Percentiles rank a stretch among this genome's conserved stretches.
Evolutionary conservation across 2,113 vertebrate species (phyloP).

Genomic region (Gobio gobio): DNA sequence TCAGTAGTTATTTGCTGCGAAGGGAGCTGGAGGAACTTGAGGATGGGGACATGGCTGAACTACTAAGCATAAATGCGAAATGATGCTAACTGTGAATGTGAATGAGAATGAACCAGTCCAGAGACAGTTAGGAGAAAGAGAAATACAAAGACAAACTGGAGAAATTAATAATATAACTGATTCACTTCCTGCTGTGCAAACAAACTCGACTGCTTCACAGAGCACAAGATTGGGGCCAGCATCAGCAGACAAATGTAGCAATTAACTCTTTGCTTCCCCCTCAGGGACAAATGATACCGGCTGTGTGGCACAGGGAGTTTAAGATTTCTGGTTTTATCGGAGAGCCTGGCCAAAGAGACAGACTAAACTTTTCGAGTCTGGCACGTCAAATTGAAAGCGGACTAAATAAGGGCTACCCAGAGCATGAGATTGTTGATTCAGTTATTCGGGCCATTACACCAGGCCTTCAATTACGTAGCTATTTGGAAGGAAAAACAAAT

Average conservation of each 20-base stretch:
- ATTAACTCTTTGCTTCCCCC: too few species aligned
- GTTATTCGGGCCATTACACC: not conserved
- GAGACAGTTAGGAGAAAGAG: not conserved
- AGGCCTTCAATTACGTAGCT: slow-evolving; percentile 11
- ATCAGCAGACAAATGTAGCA: too few species aligned
- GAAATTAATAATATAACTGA: too few species aligned
- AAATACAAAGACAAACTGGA: too few species aligned
- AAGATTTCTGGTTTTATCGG: not conserved
- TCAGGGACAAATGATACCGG: too few species aligned
- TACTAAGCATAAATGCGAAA: not conserved
- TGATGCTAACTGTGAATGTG: too few species aligned
- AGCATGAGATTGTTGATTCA: not conserved
- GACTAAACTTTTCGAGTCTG: not conserved
- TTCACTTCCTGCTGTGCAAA: too few species aligned
- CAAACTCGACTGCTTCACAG: too few species aligned
- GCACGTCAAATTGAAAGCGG: not conserved
- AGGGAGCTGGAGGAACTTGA: not conserved
- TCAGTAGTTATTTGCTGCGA: not conserved
- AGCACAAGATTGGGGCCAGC: too few species aligned
- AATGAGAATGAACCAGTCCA: too few species aligned
- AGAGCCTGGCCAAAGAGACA: not conserved
- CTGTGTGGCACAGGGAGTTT: too few species aligned
- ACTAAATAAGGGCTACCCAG: not conserved
- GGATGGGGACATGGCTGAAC: not conserved
- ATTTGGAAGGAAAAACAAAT: not conserved